Evolutionary conservation across 2,888 invertebrate genomes (phyloP), one percentile per base, ranked within the genome.

Genomic region (Buathra laborator): DNA sequence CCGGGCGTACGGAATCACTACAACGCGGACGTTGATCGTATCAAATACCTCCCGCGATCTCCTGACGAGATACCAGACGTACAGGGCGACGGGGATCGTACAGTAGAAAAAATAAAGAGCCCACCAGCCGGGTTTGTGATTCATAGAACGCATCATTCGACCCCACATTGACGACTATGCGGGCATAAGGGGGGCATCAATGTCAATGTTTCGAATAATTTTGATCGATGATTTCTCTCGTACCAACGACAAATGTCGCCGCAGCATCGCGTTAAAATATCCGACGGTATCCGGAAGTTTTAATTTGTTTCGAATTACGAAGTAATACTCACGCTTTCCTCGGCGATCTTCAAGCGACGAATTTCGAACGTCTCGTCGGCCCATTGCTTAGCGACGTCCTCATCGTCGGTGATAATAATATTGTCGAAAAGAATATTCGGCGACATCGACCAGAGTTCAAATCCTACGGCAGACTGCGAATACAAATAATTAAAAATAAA

Each of bases 401-500:
- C 94, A 90, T 98, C 97, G 93, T 99, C 98, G 0, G 99, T 97
- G 83, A 99, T 95, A 84, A 99, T 95, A 78, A 99, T 95, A 94
- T 99, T 99, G 94, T 99, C 99, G 94, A 99, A 99, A 81, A 98
- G 94, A 89, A 99, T 97, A 90, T 96, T 96, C 85, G 98, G 97
- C 0, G 98, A 98, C 98, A 99, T 99, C 5, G 99, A 99, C 99
- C 99, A 99, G 86, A 99, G 95, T 94, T 99, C 99, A 93, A 99
- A 96, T 19, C 99, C 99, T 78, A 99, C 95, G 24, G 99, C 99
- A 92, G 96, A 95, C 99, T 99, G 92, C 24, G 94, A 93, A 89
- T 88, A 85, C 1, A 9, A 56, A 24, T 24, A 24, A 12, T 12
- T 12, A n/a, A 48, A 48, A 1, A 12, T 12, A 14, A 48, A 0